phyloP scores from a whole-genome alignment of 2,113 vertebrate species.

The Lontra canadensis region DNA sequence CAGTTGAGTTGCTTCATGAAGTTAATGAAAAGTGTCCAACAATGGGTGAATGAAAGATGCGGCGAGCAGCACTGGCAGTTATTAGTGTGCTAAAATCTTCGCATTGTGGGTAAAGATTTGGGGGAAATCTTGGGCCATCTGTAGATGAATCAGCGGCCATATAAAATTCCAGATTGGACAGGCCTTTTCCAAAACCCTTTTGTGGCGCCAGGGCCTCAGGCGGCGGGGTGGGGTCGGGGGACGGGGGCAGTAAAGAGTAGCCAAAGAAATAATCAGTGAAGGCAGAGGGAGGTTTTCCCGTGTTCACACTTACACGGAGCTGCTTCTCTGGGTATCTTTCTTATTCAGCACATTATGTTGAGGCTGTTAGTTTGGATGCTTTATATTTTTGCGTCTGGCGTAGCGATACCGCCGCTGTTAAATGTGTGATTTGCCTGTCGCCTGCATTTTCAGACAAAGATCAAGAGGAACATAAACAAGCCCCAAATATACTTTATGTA shows the following conservation, averaged over 20 bases:
- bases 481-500: constrained; percentile 82
- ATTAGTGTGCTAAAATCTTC: constrained; percentile 73
- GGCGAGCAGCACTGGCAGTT: constrained; percentile 36
- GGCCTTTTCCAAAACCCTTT: neutral
- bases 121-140: constrained; percentile 59
- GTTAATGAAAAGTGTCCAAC: constrained; percentile 52
- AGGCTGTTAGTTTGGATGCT: constrained; percentile 82
- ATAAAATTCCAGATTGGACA: constrained; percentile 60
- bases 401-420: constrained; percentile 77
- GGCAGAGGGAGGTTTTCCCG: constrained; percentile 78
- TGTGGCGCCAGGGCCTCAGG: neutral
- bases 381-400: constrained; percentile 81
- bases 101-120: constrained; percentile 69
- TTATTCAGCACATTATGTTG: constrained; percentile 84
- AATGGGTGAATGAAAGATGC: neutral
- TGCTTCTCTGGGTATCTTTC: constrained; percentile 80
- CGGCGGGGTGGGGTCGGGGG: neutral
- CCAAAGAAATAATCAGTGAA: constrained; percentile 77
- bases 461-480: constrained; percentile 85
- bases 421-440: constrained; percentile 84
- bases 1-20: constrained; percentile 46
- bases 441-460: constrained; percentile 84
- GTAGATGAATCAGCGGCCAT: constrained; percentile 39
- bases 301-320: constrained; percentile 63
- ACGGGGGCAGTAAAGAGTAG: constrained; percentile 62